Evolutionary conservation across 2,888 invertebrate genomes (phyloP).

Genomic region (Dryococelus australis): DNA sequence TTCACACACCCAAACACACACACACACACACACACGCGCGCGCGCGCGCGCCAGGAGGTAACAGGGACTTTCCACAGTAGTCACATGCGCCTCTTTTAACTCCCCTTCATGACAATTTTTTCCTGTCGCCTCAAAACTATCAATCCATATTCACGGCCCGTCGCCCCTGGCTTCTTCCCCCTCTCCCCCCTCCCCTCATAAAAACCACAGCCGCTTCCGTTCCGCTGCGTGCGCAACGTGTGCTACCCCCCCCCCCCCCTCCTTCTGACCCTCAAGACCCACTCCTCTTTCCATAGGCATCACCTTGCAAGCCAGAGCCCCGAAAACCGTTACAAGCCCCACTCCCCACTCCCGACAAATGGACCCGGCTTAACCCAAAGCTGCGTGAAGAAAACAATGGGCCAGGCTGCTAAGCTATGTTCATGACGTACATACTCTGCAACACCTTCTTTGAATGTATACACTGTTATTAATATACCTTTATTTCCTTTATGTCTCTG

Average conservation of each 20-base stretch:
- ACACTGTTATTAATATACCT: no score
- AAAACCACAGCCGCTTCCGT: conserved; percentile 34
- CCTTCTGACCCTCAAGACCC: no score
- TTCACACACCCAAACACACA: background rate
- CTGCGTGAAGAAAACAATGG: background rate
- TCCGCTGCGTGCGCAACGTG: conserved; percentile 37
- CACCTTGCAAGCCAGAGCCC: conserved; percentile 17
- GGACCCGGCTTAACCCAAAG: background rate
- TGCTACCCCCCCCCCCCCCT: background rate
- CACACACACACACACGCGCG: background rate
- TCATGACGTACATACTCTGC: background rate
- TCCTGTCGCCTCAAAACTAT: background rate
- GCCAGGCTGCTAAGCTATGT: background rate
- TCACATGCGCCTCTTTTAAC: conserved; percentile 20
- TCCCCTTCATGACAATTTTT: conserved; percentile 17
- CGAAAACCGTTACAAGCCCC: conserved; percentile 33
- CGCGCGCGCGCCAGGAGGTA: background rate
- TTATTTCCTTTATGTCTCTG: background rate
- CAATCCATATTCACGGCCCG: conserved; percentile 39
- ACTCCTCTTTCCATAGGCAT: background rate
- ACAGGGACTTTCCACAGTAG: background rate
- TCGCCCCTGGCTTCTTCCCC: conserved; percentile 21
- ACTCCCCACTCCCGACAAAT: no score
- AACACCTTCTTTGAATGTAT: background rate
- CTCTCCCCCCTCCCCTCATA: background rate